Evolutionary conservation across 1,140 invertebrate species (phyloP), one percentile per base, ranked within the genome.

Genomic region (Macrotrachela quadricornifera): DNA sequence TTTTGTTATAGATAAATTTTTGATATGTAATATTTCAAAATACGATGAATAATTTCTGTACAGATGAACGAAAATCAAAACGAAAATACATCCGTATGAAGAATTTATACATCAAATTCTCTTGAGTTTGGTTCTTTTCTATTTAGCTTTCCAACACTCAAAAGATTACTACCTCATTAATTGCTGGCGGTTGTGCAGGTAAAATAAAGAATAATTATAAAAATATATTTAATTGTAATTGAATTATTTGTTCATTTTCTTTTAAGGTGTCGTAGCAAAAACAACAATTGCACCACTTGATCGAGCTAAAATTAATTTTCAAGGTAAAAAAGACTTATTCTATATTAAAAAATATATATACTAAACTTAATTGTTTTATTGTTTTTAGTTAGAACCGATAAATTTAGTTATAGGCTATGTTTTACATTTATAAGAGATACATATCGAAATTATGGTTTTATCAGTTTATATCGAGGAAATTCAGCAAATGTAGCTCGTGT

Each of bases 271-370:
- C 17, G 58, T 91, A 10, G 91, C 91, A 6, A 96, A 97, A 73
- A 91, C 90, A 0, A 77, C 78, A 12, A 95, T 97, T 61, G 92
- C 92, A 4, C 92, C 92, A 2, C 71, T 97, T 16, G 92, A 97
- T 73, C 74, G 92, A 54, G 88, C 87, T 50, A 96, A 96, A 76
- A 96, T 97, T 51, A 88, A 90, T 74, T 96, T 96, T 71, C 91
- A 97, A 79, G 72, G 73, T 74, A 63, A 13, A 64, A 62, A 58
- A 15, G 56, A 18, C 12, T 30, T 30, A 30, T 30, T 30, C 8
- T 4, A 30, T 30, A 30, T 30, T 8, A 30, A 30, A 30, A 4
- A n/a, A n/a, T n/a, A n/a, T n/a, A n/a, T 30, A 30, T 4, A 30
- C 21, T 30, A 30, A 30, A 30, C 2, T 4, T 30, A 8, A 4